Percentiles rank a stretch among this genome's conserved stretches.
These are phyloP conservation scores for Propithecus deckenii DNA, from an alignment of 2,797 vertebrate genomes.

Conservation along the genomic window DNA sequence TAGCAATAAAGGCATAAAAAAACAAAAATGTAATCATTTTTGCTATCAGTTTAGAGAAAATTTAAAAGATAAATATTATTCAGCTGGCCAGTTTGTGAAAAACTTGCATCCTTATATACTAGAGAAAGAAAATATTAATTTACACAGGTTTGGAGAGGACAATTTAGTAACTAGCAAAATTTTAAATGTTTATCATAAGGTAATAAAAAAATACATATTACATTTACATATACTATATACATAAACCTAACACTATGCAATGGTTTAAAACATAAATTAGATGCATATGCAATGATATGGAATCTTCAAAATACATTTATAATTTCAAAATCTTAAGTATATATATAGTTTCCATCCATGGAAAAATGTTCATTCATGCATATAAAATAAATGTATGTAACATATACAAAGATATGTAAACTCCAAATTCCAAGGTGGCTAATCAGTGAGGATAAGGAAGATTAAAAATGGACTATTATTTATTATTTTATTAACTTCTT, in stretches of 20 bases:
- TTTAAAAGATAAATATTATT: not conserved
- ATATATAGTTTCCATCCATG: not conserved
- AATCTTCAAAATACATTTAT: not conserved
- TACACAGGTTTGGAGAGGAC: not conserved
- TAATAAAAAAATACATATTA: not conserved
- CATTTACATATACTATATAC: not conserved
- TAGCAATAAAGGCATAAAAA: not conserved
- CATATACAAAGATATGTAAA: not conserved
- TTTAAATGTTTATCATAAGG: not conserved
- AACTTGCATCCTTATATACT: not conserved
- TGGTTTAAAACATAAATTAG: not conserved
- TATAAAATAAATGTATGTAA: not conserved
- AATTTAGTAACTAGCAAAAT: not conserved
- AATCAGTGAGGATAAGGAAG: not conserved
- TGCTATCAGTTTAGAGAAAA: not conserved
- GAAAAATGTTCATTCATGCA: not conserved
- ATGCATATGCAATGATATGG: not conserved
- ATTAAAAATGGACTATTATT: not conserved
- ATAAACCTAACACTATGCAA: not conserved
- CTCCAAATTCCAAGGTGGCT: not conserved
- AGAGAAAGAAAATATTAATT: not conserved
- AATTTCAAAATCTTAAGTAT: not conserved
- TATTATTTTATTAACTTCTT: not conserved
- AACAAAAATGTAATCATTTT: not conserved
- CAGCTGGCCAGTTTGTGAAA: not conserved